Evolutionary conservation across 2,888 invertebrate genomes (phyloP).

Genomic region (Drosophila percnosoma): DNA sequence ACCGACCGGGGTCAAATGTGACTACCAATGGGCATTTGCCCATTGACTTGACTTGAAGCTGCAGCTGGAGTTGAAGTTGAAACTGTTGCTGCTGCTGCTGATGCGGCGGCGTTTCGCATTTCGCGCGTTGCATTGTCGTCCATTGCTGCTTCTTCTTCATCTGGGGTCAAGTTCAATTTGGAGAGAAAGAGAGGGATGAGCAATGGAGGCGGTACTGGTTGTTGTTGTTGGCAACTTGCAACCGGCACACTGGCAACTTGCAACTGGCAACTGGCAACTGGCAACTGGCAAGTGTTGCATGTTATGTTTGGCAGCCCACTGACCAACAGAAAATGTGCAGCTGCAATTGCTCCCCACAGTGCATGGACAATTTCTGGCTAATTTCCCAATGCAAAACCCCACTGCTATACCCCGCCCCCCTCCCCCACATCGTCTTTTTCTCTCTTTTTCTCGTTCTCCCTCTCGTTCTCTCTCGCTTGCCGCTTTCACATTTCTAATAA

Average conservation of each 20-base stretch:
- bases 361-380: constrained; percentile 74
- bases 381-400: constrained; percentile 56
- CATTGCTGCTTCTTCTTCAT: constrained; percentile 2
- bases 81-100: constrained; percentile 14
- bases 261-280: constrained; percentile 38
- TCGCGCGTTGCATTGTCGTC: constrained; percentile 57
- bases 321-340: constrained; percentile 64
- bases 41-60: constrained; percentile 34
- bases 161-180: constrained; percentile 70
- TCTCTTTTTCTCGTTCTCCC: neutral
- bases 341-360: constrained; percentile 70
- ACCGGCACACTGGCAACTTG: constrained; percentile 28
- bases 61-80: constrained; percentile 4
- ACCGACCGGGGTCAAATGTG: constrained; percentile 54
- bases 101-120: constrained; percentile 66
- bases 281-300: constrained; percentile 63
- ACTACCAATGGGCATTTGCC: constrained; percentile 41
- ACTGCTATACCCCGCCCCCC: neutral
- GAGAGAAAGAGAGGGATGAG: constrained; percentile 23
- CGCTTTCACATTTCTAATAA: constrained; percentile 57
- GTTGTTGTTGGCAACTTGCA: constrained; percentile 17
- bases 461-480: neutral
- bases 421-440: neutral
- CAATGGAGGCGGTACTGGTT: constrained; percentile 43
- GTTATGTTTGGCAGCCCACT: constrained; percentile 66